Evolutionary conservation across 64 coral and sea anemone species (phyloP), one percentile per base, ranked within the genome.

Genomic region (Acropora yongei): DNA sequence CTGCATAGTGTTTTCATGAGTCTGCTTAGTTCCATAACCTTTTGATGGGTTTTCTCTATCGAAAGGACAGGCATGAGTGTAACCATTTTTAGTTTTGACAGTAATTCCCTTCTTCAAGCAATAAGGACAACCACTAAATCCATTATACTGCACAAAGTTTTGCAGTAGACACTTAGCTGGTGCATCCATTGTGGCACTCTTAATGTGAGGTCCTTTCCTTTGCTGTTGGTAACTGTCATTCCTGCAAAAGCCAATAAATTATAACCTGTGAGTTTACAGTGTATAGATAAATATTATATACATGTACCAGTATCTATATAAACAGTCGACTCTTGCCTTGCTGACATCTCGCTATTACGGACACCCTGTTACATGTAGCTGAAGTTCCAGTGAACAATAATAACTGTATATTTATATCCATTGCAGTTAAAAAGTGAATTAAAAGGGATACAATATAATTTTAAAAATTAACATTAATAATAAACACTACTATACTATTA

Each of bases 71-170:
- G 86, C 67, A 13, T 20, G 50, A 6, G 92, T 84, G 46, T 78
- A 76, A 1, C 86, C 86, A 6, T 45, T 88, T 76, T 72, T 80
- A 5, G 92, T 94, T 60, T 94, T 89, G 1, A 94, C 57, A 78
- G 92, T 89, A 61, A 45, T 89, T 48, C 14, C 87, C 92, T 20
- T 16, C 47, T 50, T 51, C 60, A 41, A 67, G 51, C 86, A 89
- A 46, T 82, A 77, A 17, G 92, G 78, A 57, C 92, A 94, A 7
- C 92, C 92, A 89, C 77, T 84, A 53, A 49, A 63, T 44, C 92
- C 92, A 94, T 84, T 94, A 86, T 63, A 94, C 67, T 94, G 92
- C 3, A 75, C 43, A 45, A 93, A 79, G 5, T 93, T 85, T 48
- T 87, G 76, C 78, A 93, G 78, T 7, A 83, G 65, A 72, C 91